Percentiles rank a stretch among this genome's conserved stretches.
Evolutionary conservation across 2,113 vertebrate genomes (phyloP).

Genomic region (Noctilio leporinus): DNA sequence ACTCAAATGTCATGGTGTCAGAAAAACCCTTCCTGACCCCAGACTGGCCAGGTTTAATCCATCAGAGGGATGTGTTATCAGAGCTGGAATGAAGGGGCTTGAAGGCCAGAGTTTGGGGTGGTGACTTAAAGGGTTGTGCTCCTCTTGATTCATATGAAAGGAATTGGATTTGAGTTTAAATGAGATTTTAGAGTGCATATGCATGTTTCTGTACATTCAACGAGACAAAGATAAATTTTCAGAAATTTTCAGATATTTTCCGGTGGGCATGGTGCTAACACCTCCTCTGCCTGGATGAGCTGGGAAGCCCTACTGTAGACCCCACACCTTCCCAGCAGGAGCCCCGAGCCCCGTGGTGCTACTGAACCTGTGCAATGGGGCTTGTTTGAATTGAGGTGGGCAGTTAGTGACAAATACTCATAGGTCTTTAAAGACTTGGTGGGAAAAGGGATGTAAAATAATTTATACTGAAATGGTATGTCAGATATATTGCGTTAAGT

Average conservation of each 20-base stretch:
- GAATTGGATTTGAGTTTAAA: background rate
- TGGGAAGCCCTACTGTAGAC: background rate
- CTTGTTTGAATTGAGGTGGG: background rate
- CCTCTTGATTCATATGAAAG: background rate
- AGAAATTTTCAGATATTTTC: background rate
- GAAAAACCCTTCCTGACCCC: background rate
- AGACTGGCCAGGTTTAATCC: background rate
- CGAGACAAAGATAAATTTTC: background rate
- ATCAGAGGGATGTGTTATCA: background rate
- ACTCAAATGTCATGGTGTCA: background rate
- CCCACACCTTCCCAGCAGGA: rapidly evolving
- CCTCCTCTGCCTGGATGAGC: background rate
- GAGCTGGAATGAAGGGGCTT: background rate
- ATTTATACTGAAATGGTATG: background rate
- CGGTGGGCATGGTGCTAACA: background rate
- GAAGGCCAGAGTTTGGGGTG: background rate
- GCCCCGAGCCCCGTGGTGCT: rapidly evolving
- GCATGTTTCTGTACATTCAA: background rate
- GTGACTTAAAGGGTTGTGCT: background rate
- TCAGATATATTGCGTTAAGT: background rate
- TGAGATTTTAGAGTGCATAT: background rate
- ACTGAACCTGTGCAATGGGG: rapidly evolving
- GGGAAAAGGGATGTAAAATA: background rate
- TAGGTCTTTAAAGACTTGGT: background rate
- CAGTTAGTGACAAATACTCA: background rate